These are phyloP conservation scores for Notothenia coriiceps DNA, from an alignment of 2,113 vertebrate species.

Conservation along the genomic window DNA sequence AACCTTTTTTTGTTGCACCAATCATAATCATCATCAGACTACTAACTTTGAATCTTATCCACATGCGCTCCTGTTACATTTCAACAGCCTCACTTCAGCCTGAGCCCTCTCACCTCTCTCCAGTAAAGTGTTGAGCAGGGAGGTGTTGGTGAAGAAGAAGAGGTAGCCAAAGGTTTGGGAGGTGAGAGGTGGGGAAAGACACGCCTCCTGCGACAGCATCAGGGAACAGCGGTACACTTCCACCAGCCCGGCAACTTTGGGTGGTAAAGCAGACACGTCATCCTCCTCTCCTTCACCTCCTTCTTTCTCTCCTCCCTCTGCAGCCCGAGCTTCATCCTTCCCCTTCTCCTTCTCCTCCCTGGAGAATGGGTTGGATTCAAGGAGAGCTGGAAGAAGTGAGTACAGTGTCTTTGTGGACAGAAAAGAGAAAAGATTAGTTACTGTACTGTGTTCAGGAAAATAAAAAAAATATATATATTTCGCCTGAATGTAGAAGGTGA, in stretches of 20 bases:
- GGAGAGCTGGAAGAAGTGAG: slow-evolving; percentile 90
- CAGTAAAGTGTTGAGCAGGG: slow-evolving; percentile 93
- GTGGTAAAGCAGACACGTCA: slow-evolving; percentile 85
- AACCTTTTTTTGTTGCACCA: no score
- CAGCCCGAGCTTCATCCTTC: slow-evolving; percentile 58
- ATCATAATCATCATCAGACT: no score
- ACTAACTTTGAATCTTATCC: background rate
- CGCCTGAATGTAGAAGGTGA: background rate
- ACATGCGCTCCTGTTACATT: background rate
- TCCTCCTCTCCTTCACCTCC: slow-evolving; percentile 76
- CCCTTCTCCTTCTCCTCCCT: slow-evolving; percentile 81
- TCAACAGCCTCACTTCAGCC: background rate
- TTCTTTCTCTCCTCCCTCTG: slow-evolving; percentile 62
- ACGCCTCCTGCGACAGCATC: slow-evolving; percentile 87
- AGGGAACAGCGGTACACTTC: slow-evolving; percentile 91
- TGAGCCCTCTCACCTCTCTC: slow-evolving; percentile 87
- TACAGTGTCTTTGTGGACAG: slow-evolving; percentile 87
- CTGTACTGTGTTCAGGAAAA: slow-evolving; percentile 6
- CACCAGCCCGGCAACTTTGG: slow-evolving; percentile 87
- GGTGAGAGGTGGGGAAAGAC: slow-evolving; percentile 91
- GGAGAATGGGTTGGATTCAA: slow-evolving; percentile 93
- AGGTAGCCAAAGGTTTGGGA: slow-evolving; percentile 95
- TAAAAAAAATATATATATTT: background rate
- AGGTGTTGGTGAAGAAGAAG: slow-evolving; percentile 96
- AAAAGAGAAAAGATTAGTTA: slow-evolving; percentile 20